These are phyloP conservation scores for Molossus alvarezi DNA, from an alignment of 2,797 vertebrate genomes.

Conservation along the genomic window DNA sequence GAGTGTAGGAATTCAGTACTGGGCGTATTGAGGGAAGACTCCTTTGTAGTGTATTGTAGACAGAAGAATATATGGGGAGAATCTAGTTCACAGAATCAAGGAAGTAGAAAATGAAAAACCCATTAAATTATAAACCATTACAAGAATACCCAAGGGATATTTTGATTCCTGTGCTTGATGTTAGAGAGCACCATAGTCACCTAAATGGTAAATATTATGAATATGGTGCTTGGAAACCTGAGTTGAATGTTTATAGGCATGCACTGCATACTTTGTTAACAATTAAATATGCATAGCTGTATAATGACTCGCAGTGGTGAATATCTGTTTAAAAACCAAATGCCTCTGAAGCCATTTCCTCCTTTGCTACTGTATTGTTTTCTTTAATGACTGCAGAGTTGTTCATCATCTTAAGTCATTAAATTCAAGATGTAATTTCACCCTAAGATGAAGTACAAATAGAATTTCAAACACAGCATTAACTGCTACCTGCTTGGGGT, in stretches of 20 bases:
- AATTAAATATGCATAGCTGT: not conserved
- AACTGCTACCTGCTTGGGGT: not conserved
- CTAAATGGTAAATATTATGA: not conserved
- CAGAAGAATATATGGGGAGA: not conserved
- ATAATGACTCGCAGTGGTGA: conserved; percentile 76
- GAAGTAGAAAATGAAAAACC: conserved; percentile 12
- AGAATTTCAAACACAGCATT: not conserved
- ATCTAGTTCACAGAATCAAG: not conserved
- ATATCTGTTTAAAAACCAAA: not conserved
- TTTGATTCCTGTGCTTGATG: not conserved
- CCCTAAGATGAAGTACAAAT: not conserved
- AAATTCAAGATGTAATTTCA: conserved; percentile 22
- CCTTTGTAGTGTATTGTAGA: not conserved
- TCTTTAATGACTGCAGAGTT: not conserved
- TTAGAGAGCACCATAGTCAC: not conserved
- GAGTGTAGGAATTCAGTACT: not conserved
- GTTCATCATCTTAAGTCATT: not conserved
- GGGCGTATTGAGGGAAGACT: not conserved
- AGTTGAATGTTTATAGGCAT: not conserved
- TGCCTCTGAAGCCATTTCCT: not conserved
- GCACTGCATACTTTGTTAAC: not conserved
- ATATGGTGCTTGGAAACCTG: not conserved
- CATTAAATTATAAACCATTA: not conserved
- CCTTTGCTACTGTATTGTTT: conserved; percentile 11
- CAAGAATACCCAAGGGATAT: not conserved